Percentiles rank a stretch among this genome's conserved stretches.
phyloP scores from a whole-genome alignment of 2,888 invertebrate genomes.

The Agrotis clavis region DNA sequence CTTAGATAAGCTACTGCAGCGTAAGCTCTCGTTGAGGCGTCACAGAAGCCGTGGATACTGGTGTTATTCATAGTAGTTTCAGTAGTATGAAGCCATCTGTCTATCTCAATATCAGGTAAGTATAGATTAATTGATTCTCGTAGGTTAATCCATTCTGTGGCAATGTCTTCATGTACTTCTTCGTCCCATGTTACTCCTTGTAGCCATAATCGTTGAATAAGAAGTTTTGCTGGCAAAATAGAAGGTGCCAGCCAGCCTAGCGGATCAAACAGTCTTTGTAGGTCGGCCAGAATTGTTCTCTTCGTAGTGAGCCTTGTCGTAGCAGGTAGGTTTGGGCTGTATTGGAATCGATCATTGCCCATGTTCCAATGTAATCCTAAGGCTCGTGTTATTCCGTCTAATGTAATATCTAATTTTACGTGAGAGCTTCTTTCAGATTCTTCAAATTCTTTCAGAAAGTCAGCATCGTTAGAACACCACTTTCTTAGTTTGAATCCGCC shows the following conservation, averaged over 20 bases:
- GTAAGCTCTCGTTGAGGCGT: slow-evolving; percentile 12
- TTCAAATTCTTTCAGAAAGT: slow-evolving; percentile 10
- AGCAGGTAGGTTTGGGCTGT: slow-evolving; percentile 14
- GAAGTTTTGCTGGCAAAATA: slow-evolving; percentile 1
- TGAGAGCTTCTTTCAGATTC: slow-evolving; percentile 17
- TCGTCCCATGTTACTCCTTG: slow-evolving; percentile 21
- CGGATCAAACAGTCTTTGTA: slow-evolving; percentile 15
- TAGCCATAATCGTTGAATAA: slow-evolving; percentile 14
- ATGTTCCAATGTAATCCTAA: slow-evolving; percentile 20
- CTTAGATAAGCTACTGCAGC: slow-evolving; percentile 16
- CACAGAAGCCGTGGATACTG: slow-evolving; percentile 28
- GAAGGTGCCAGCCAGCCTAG: slow-evolving; percentile 16
- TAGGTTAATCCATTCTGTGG: slow-evolving; percentile 1
- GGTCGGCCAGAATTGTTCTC: slow-evolving; percentile 12
- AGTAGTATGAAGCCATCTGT: slow-evolving; percentile 15
- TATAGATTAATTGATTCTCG: background rate
- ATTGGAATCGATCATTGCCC: slow-evolving; percentile 19
- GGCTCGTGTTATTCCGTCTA: slow-evolving; percentile 9
- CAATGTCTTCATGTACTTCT: slow-evolving; percentile 4
- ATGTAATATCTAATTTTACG: background rate
- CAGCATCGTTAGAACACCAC: slow-evolving; percentile 16
- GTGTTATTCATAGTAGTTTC: background rate
- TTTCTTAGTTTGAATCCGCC: slow-evolving; percentile 20
- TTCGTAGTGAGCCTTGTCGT: background rate
- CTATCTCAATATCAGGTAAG: slow-evolving; percentile 13